Evolutionary conservation across 1,140 invertebrate species (phyloP), one percentile per base, ranked within the genome.

Genomic region (Conus betulinus): DNA sequence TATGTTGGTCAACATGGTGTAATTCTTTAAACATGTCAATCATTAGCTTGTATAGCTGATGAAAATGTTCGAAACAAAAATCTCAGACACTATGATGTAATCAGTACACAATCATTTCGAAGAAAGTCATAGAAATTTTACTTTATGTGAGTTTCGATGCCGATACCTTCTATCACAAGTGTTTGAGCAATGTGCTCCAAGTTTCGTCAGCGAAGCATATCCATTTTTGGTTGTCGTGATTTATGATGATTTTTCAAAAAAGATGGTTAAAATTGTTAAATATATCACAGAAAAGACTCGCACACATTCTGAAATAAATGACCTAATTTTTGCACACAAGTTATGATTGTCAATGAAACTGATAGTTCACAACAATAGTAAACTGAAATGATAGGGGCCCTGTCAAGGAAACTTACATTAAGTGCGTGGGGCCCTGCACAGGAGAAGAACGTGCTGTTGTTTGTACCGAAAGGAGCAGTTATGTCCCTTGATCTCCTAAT

Each of bases 201-300:
- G 39, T 81, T 81, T 81, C 79, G 23, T 81, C 79, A 81, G 79
- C 79, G 13, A 78, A 5, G 23, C 79, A 81, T 1, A 78, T 20
- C 3, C 51, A 53, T 23, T 81, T 81, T 8, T 53, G 79, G 23
- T 53, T 53, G 79, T 81, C 79, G 79, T 53, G n/a, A 81, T 51
- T 81, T 71, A 20, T 71, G 67, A 71, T 7, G 53, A n/a, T 8
- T 11, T 11, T 39, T 8, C 5, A 82, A 23, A 13, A 7, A 13
- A 13, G 13, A 13, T 11, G 57, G 8, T 15, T 60, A 60, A 60
- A 11, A 8, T 8, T 15, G 57, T 11, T 11, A 60, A 2, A 5
- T 39, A 5, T 60, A 60, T 60, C 0, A 15, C 57, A 60, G 57
- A 11, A 15, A 1, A 11, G 15, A 11, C 0, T 15, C 15, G 8